Evolutionary conservation across 1,140 invertebrate species (phyloP).

Genomic region (Leguminivora glycinivorella): DNA sequence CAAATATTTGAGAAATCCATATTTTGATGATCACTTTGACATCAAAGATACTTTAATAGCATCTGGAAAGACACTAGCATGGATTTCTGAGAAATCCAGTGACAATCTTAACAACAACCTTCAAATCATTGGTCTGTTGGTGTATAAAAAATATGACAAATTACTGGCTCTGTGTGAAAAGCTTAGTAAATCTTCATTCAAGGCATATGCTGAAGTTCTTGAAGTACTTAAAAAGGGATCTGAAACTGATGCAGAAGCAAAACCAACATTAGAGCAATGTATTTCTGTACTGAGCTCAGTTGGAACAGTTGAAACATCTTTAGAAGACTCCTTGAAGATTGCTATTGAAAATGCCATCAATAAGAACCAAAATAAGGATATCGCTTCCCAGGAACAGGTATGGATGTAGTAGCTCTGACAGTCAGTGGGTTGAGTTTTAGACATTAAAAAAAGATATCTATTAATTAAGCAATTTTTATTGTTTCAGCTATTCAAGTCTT

Average conservation of each 20-base stretch:
- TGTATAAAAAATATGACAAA: conserved; percentile 85
- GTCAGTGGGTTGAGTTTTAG: no score
- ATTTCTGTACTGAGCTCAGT: conserved; percentile 47
- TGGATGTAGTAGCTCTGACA: not conserved
- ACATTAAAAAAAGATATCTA: no score
- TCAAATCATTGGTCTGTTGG: conserved; percentile 83
- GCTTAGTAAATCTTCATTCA: conserved; percentile 48
- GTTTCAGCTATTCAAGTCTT: conserved; percentile 80
- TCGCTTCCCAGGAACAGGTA: conserved; percentile 79
- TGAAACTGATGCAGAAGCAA: conserved; percentile 46
- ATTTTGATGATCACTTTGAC: conserved; percentile 94
- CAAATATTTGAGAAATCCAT: conserved; percentile 88
- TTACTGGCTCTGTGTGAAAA: conserved; percentile 67
- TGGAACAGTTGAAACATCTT: conserved; percentile 41
- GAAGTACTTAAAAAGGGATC: conserved; percentile 51
- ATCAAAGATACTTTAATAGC: conserved; percentile 83
- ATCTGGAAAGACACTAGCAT: conserved; percentile 88
- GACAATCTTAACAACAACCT: conserved; percentile 82
- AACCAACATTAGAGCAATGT: conserved; percentile 50
- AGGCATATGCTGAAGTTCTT: conserved; percentile 56
- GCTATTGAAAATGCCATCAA: conserved; percentile 78
- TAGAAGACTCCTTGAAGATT: conserved; percentile 75
- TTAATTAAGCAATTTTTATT: conserved; percentile 29
- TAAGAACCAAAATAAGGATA: conserved; percentile 78
- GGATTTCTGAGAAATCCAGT: conserved; percentile 78